A percentile compares a stretch with the other conserved stretches of the same genome.
phyloP scores from a whole-genome alignment of 2,888 invertebrate genomes.

The Stegophylla sp. region DNA sequence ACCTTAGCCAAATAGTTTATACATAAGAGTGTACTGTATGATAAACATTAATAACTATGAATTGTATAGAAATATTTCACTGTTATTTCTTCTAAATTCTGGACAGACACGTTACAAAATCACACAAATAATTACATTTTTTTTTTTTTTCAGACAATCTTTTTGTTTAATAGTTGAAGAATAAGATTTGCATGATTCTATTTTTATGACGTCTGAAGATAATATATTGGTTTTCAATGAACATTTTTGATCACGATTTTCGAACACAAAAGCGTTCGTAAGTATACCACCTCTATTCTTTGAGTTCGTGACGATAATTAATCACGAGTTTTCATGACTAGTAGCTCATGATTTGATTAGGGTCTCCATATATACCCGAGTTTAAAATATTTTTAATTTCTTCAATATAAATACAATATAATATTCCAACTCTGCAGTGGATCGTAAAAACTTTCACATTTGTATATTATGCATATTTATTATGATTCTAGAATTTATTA shows the following conservation, averaged over 20 bases:
- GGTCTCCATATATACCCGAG: neutral
- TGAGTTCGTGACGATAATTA: slow-evolving; percentile 33
- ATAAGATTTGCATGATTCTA: neutral
- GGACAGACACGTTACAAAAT: too few species aligned
- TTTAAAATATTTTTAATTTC: slow-evolving; percentile 4
- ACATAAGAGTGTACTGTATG: too few species aligned
- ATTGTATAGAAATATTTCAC: too few species aligned
- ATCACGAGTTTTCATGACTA: slow-evolving; percentile 52
- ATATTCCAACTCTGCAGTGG: too few species aligned
- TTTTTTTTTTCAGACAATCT: neutral
- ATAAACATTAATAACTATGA: too few species aligned
- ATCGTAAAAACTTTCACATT: neutral
- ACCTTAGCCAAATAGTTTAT: too few species aligned
- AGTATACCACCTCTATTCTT: neutral
- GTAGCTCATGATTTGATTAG: slow-evolving; percentile 8
- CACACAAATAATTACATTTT: too few species aligned
- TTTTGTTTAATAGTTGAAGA: neutral
- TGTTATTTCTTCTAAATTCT: too few species aligned
- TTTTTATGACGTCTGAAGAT: slow-evolving; percentile 1
- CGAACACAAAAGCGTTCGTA: slow-evolving; percentile 6
- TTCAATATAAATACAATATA: neutral
- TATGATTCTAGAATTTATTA: neutral
- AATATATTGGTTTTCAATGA: neutral
- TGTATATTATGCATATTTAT: too few species aligned
- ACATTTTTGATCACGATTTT: slow-evolving; percentile 33